These are phyloP conservation scores for Graptemys geographica DNA, from an alignment of 2,797 vertebrate genomes.

Conservation along the genomic window DNA sequence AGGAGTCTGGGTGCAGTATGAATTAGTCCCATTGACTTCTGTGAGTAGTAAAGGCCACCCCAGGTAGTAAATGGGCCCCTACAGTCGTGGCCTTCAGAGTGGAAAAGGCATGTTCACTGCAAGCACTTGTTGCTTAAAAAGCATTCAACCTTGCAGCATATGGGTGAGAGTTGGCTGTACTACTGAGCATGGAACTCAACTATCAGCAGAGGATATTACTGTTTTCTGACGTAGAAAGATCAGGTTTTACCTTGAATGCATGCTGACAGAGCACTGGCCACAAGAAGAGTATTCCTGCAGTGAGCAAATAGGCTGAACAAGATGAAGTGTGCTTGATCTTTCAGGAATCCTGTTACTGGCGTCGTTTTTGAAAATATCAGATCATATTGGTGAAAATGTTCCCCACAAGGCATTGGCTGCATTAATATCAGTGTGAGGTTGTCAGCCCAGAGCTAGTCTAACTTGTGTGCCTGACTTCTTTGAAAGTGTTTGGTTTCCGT, in stretches of 20 bases:
- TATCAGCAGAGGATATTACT: neutral
- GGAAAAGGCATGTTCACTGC: slow-evolving; percentile 22
- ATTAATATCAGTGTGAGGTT: slow-evolving; percentile 30
- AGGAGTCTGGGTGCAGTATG: neutral
- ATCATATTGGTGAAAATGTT: slow-evolving; percentile 26
- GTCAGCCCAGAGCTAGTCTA: slow-evolving; percentile 50
- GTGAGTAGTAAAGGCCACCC: neutral
- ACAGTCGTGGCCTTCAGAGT: neutral
- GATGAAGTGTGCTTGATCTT: slow-evolving; percentile 65
- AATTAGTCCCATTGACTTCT: neutral
- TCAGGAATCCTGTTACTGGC: slow-evolving; percentile 58
- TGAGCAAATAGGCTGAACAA: slow-evolving; percentile 53
- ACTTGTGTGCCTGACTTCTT: neutral
- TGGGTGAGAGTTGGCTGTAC: slow-evolving; percentile 49
- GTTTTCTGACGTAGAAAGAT: slow-evolving; percentile 38
- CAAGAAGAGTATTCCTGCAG: slow-evolving; percentile 41
- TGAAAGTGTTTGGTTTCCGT: neutral
- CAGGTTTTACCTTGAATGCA: slow-evolving; percentile 59
- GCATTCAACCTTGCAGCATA: neutral
- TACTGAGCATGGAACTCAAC: neutral
- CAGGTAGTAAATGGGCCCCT: neutral
- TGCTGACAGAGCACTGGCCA: slow-evolving; percentile 45
- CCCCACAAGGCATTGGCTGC: slow-evolving; percentile 34
- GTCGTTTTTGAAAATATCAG: slow-evolving; percentile 36
- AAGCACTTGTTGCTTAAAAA: slow-evolving; percentile 36